Evolutionary conservation across 2,888 invertebrate species (phyloP).

Genomic region (Laothoe populi): DNA sequence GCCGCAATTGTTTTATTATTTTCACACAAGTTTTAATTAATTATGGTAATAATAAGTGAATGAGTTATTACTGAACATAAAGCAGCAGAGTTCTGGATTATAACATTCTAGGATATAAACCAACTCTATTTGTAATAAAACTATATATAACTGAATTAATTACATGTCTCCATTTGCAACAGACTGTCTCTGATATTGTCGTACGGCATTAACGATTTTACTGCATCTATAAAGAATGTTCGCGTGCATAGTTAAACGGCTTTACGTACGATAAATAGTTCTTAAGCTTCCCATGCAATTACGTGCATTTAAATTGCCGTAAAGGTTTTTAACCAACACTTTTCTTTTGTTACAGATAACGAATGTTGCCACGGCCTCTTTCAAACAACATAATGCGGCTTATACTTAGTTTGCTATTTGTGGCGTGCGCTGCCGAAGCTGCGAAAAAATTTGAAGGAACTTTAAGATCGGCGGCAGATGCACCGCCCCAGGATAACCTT

Average conservation of each 20-base stretch:
- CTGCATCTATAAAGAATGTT: constrained; percentile 46
- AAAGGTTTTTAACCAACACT: constrained; percentile 60
- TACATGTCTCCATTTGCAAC: constrained; percentile 45
- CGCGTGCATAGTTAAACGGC: constrained; percentile 57
- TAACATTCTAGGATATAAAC: background rate
- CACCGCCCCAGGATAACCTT: constrained; percentile 79
- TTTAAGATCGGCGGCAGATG: constrained; percentile 76
- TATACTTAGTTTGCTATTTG: constrained; percentile 74
- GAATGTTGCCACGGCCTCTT: constrained; percentile 76
- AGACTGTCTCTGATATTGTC: constrained; percentile 49
- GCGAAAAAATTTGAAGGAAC: constrained; percentile 80
- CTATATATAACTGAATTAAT: constrained; percentile 36
- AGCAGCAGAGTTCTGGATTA: background rate
- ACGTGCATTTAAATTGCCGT: constrained; percentile 55
- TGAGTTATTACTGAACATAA: background rate
- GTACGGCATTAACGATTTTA: constrained; percentile 51
- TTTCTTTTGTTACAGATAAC: constrained; percentile 79
- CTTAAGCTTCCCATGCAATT: constrained; percentile 63
- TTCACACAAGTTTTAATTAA: constrained; percentile 43
- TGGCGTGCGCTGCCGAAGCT: constrained; percentile 74
- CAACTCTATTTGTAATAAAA: constrained; percentile 25
- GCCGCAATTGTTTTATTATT: constrained; percentile 61
- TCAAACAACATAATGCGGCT: constrained; percentile 74
- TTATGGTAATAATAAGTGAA: background rate
- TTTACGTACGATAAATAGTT: constrained; percentile 54